These are phyloP conservation scores for Clusia tigrina DNA, from an alignment of 2,888 invertebrate genomes.

Conservation along the genomic window DNA sequence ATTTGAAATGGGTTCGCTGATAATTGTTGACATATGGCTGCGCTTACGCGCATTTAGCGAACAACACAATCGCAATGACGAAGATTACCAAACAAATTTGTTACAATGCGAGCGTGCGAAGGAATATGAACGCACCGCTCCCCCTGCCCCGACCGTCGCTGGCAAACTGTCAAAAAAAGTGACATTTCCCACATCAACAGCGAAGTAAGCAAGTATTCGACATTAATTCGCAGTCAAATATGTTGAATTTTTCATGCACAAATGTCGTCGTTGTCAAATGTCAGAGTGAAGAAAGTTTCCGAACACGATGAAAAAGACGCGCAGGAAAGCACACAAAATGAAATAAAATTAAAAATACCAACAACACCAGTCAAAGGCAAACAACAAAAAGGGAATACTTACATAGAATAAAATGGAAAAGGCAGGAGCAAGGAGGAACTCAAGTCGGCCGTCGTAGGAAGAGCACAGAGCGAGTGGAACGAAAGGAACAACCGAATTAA, in stretches of 20 bases:
- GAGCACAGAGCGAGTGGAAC: slow-evolving; percentile 40
- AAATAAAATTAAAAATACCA: slow-evolving; percentile 26
- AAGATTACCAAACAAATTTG: neutral
- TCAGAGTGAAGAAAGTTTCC: slow-evolving; percentile 38
- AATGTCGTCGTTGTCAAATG: slow-evolving; percentile 61
- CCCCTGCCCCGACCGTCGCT: slow-evolving; percentile 31
- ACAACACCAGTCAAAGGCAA: slow-evolving; percentile 16
- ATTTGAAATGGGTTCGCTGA: neutral
- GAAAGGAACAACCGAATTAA: slow-evolving; percentile 52
- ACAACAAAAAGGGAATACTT: slow-evolving; percentile 33
- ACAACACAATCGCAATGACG: too few relatives aligned
- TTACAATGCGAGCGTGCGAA: neutral
- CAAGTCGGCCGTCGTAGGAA: neutral
- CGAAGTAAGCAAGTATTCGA: slow-evolving; percentile 48
- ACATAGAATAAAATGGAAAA: slow-evolving; percentile 13
- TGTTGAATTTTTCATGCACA: slow-evolving; percentile 59
- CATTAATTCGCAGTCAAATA: slow-evolving; percentile 60
- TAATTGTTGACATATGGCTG: slow-evolving; percentile 9
- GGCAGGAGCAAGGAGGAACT: neutral
- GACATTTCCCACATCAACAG: slow-evolving; percentile 60
- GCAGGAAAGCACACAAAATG: slow-evolving; percentile 1
- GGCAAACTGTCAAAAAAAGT: slow-evolving; percentile 54
- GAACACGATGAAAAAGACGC: neutral
- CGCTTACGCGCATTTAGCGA: neutral
- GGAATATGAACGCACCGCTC: slow-evolving; percentile 35